Base-by-base conservation (phyloP, 2,113 vertebrate genomes). In the Phrynosoma blainvillii region DNA sequence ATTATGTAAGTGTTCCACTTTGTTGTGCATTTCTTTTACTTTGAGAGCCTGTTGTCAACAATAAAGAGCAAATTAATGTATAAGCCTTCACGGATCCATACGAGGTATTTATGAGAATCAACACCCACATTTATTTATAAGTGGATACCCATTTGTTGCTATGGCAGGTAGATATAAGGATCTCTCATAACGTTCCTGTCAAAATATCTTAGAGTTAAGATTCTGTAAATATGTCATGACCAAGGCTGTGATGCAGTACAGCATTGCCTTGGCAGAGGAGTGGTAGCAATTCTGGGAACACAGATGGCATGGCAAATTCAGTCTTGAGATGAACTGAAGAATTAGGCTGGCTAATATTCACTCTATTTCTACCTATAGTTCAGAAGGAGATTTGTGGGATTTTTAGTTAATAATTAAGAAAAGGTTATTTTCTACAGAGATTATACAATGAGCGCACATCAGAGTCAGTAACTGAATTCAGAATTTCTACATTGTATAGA, bases 91-190 rank as follows among this genome's bases (percentile, higher is more conserved):
- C 71, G 91, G 93, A 87, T 84, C 86, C 88, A 91, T 90, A 25
- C 88, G 90, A 91, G 92, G 89, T 93, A 93, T 85, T 62, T 89
- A 87, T 86, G 52, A 94, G 95, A 95, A 92, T 89, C 74, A 62
- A 93, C 79, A 91, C 87, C 92, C 87, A 89, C 91, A 92, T 93
- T 96, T 95, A 93, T 95, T 94, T 92, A 92, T 92, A 92, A 89
- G 89, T 92, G 91, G 88, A 89, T 76, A 84, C 82, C 87, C 90
- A 87, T 95, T 91, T 92, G 91, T 93, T 91, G 87, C 83, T 95
- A 90, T 91, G 85, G 92, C 91, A 89, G 84, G 42, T 87, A 91
- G 92, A 92, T 93, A 86, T 88, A 90, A 86, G 88, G 90, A 85
- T 91, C 91, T 93, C 90, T 93, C 89, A 90, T 66, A 92, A 93